Evolutionary conservation across 2,888 invertebrate genomes (phyloP), one percentile per base, ranked within the genome.

Genomic region (Caenorhabditis parvicauda): DNA sequence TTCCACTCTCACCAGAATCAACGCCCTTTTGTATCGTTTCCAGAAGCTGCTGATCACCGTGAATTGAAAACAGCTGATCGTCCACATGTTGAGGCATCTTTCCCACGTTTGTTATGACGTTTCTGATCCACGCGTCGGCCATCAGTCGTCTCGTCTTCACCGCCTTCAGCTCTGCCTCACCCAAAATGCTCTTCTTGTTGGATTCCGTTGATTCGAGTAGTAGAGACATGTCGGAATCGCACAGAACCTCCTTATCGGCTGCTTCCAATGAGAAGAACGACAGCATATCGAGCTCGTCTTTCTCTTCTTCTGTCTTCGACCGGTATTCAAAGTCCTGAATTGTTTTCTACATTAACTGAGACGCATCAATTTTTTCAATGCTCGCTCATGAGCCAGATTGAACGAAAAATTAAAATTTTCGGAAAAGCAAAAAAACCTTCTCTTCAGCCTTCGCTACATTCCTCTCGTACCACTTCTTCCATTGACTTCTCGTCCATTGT

Each of bases 251-350:
- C 4, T 50, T 29, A 19, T 66, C 59, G 32, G 55, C 42, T n/a
- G 57, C 58, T 14, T 37, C 41, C 14, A 49, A 51, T 1, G 63
- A 27, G 43, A 70, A 70, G 46, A 65, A 65, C 50, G 65, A 64
- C 9, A 48, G 44, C 17, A 65, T 28, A 25, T 71, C 70, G 44
- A 64, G 24, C 14, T 68, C 68, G 25, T 72, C 70, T 17, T 70
- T 70, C 27, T 72, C 67, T 51, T 72, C 72, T 43, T 67, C 66
- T 0, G 68, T 64, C 54, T 72, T 78, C 9, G 67, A 53, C 29
- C 67, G 65, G 51, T 76, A 76, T 1, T 65, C 64, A 38, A 70
- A 77, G 43, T 76, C 63, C 35, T 76, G 70, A n/a, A n/a, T n/a
- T n/a, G n/a, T n/a, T n/a, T n/a, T n/a, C n/a, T n/a, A n/a, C n/a